Base-by-base conservation (phyloP, 2,888 invertebrate genomes). In the Thereva unica region DNA sequence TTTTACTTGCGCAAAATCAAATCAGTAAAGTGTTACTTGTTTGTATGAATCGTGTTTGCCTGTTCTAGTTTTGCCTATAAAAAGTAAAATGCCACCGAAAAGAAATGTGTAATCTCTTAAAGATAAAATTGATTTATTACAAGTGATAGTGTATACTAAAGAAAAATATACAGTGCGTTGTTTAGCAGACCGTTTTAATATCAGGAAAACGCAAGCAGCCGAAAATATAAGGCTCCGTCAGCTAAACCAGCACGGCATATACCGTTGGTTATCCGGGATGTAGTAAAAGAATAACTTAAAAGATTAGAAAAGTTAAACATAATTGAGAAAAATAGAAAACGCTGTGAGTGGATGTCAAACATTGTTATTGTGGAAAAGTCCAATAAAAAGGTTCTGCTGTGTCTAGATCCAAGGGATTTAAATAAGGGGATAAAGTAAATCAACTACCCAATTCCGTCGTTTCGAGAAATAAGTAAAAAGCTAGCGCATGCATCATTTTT, bases 361-460 rank as follows among this genome's bases (percentile, higher is more conserved):
- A 64, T 73, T 1, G 69, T 73, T 0, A 69, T 73, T 67, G 70
- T 73, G 1, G 66, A 63, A 34, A 74, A 73, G 50, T 64, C 69
- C 2, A 67, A 72, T 44, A 68, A 69, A 1, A 64, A 41, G 0
- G 70, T 68, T n/a, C 45, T 72, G 0, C 70, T 74, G 4, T 73
- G 73, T 34, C 67, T 75, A 1, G 74, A 74, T 47, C 72, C 70
- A 34, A 37, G 73, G 4, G 67, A 72, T 34, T 56, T 75, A 0
- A 76, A 75, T 45, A 10, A 50, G 1, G 72, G 72, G 0, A 72
- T 73, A 0, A 69, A 69, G 38, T 55, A 69, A 37, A 71, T 73
- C 49, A 72, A 73, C 0, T 74, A 74, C 52, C 73, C 72, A 1
- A 44, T 75, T 0, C 75, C 71, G n/a, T n/a, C n/a, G n/a, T n/a